Evolutionary conservation across 2,888 invertebrate species (phyloP).

Genomic region (Coremacera marginata): DNA sequence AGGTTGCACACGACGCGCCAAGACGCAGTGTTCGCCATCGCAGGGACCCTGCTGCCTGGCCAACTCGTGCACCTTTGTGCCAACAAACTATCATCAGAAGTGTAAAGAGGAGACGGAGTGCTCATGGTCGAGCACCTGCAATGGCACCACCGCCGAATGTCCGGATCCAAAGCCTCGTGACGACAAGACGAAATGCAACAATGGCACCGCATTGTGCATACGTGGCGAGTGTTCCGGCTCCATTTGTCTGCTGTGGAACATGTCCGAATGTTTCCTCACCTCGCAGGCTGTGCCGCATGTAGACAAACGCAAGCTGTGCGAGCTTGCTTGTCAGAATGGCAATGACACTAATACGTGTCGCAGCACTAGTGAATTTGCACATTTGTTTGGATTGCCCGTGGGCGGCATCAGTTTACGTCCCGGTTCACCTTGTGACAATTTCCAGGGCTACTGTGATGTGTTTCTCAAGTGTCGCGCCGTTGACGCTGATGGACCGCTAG

Average conservation of each 20-base stretch:
- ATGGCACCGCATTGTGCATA: slow-evolving; percentile 88
- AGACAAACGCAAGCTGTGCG: slow-evolving; percentile 90
- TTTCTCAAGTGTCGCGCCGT: slow-evolving; percentile 98
- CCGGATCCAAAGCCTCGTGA: slow-evolving; percentile 85
- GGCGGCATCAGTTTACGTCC: slow-evolving; percentile 91
- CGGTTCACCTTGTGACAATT: slow-evolving; percentile 98
- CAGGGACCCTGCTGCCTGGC: slow-evolving; percentile 96
- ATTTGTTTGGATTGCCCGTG: slow-evolving; percentile 77
- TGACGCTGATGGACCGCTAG: slow-evolving; percentile 98
- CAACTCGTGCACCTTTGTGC: slow-evolving; percentile 82
- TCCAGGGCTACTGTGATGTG: slow-evolving; percentile 99
- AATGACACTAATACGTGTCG: slow-evolving; percentile 80
- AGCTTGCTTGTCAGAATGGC: slow-evolving; percentile 95
- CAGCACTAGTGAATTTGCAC: slow-evolving; percentile 89
- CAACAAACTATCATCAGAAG: slow-evolving; percentile 74
- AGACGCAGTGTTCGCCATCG: slow-evolving; percentile 89
- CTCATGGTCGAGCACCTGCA: slow-evolving; percentile 88
- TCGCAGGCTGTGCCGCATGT: slow-evolving; percentile 81
- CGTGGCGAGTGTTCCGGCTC: slow-evolving; percentile 94
- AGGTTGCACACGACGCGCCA: slow-evolving; percentile 82
- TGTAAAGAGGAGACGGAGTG: slow-evolving; percentile 92
- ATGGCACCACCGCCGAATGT: slow-evolving; percentile 87
- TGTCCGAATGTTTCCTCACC: slow-evolving; percentile 95
- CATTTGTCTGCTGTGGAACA: slow-evolving; percentile 93
- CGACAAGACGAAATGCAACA: slow-evolving; percentile 95